Conservation (phyloP, 2,113 vertebrate genomes). For the Microtus montanus region DNA sequence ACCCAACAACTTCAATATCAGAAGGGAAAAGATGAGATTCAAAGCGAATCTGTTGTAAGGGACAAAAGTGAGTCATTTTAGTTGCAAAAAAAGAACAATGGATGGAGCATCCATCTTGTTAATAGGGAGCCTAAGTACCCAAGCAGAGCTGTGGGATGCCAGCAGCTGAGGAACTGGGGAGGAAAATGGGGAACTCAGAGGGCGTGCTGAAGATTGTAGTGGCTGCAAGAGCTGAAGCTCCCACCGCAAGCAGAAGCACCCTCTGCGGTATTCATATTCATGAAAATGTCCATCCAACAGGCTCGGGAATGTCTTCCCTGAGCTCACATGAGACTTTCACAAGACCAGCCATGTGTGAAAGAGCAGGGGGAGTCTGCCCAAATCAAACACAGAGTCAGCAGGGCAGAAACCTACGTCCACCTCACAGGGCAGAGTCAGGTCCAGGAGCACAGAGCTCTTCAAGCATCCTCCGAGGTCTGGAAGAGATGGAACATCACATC, state of each 20-base stretch:
- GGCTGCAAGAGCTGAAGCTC: background rate
- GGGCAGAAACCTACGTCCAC: background rate
- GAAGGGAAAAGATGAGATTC: background rate
- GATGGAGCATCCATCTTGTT: background rate
- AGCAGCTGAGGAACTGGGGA: background rate
- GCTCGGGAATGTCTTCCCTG: background rate
- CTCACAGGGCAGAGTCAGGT: background rate
- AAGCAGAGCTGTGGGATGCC: background rate
- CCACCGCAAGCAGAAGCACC: background rate
- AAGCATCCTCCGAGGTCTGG: background rate
- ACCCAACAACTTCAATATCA: background rate
- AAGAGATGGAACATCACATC: background rate
- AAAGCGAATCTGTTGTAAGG: background rate
- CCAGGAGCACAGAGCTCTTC: background rate
- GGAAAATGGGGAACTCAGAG: background rate
- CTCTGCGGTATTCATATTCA: background rate
- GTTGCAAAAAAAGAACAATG: background rate
- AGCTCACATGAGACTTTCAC: background rate
- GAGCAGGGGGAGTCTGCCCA: background rate
- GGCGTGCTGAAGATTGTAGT: background rate
- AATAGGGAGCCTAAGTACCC: background rate
- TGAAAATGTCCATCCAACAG: background rate
- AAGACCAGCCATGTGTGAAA: background rate
- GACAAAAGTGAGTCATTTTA: background rate
- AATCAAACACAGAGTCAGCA: background rate